phyloP scores from a whole-genome alignment of 1,140 invertebrate species.

The Drosophila repletoides region DNA sequence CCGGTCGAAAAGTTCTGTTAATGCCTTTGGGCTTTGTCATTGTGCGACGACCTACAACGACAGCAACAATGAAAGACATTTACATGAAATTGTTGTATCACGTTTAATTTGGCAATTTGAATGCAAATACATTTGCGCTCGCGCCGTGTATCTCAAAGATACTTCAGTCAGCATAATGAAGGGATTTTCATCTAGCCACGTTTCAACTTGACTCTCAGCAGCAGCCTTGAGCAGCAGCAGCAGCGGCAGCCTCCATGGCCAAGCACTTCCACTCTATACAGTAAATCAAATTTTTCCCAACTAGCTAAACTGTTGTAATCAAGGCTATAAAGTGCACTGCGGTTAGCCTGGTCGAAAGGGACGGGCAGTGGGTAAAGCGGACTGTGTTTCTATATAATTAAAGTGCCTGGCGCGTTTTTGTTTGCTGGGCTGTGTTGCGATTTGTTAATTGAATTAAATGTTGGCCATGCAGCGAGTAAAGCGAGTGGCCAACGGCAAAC shows the following conservation, averaged over 20 bases:
- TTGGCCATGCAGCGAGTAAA: constrained; percentile 34
- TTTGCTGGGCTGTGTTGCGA: constrained; percentile 48
- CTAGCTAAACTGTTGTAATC: constrained; percentile 21
- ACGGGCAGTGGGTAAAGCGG: neutral
- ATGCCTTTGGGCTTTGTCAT: constrained; percentile 60
- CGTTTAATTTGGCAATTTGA: constrained; percentile 65
- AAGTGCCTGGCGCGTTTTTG: constrained; percentile 50
- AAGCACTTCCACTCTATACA: constrained; percentile 10
- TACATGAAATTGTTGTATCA: constrained; percentile 72
- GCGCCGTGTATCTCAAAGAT: constrained; percentile 40
- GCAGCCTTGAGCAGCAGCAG: constrained; percentile 17
- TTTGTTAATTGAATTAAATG: constrained; percentile 80
- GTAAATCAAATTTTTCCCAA: constrained; percentile 48
- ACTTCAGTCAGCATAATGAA: constrained; percentile 50
- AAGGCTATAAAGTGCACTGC: constrained; percentile 48
- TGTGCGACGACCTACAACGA: constrained; percentile 51
- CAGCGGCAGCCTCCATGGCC: constrained; percentile 4
- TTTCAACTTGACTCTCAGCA: constrained; percentile 56
- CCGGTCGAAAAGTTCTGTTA: constrained; percentile 45
- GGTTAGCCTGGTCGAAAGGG: constrained; percentile 8
- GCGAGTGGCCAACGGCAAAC: no score
- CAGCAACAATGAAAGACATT: constrained; percentile 37
- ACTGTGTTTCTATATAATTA: constrained; percentile 48
- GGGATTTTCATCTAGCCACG: constrained; percentile 47
- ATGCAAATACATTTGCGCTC: constrained; percentile 54